Evolutionary conservation across 2,113 vertebrate species (phyloP), one percentile per base, ranked within the genome.

Genomic region (Porphyrio hochstetteri): DNA sequence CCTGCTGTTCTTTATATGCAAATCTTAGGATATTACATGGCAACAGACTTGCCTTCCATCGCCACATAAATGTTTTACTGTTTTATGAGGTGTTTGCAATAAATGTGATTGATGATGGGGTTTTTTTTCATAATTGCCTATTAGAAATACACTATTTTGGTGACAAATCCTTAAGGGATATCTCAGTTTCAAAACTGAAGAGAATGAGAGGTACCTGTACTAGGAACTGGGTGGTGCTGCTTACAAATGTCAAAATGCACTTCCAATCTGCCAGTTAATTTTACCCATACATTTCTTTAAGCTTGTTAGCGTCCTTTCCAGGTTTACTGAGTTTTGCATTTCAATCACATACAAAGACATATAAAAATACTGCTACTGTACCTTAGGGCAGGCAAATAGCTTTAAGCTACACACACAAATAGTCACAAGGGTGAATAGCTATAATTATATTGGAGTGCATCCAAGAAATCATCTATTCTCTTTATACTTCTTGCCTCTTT

Each of bases 361-460:
- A 94, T 94, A 92, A 98, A 98, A 98, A 98, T 97, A 98, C 97
- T 98, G 97, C 90, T 98, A 80, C 84, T 83, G 64, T 97, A 98
- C 98, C 98, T 97, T 96, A 98, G 98, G 97, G 96, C 97, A 98
- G 98, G 97, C 97, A 98, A 98, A 98, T 98, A 98, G 98, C 98
- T 98, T 98, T 98, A 96, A 98, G 98, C 98, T 98, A 98, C 98
- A 98, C 98, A 98, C 98, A 98, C 97, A 98, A 97, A 97, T 97
- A 98, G 98, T 99, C 99, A 99, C 98, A 98, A 98, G 98, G 98
- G 99, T 99, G 99, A 99, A 98, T 97, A 98, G 93, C 97, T 99
- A 98, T 99, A 99, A 99, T 99, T 99, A 98, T 98, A 98, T 98
- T 99, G 99, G 98, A 99, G 95, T 86, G 92, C 96, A 97, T 98